phyloP scores from a whole-genome alignment of 2,888 invertebrate genomes.

The Meteorus cinctellus region DNA sequence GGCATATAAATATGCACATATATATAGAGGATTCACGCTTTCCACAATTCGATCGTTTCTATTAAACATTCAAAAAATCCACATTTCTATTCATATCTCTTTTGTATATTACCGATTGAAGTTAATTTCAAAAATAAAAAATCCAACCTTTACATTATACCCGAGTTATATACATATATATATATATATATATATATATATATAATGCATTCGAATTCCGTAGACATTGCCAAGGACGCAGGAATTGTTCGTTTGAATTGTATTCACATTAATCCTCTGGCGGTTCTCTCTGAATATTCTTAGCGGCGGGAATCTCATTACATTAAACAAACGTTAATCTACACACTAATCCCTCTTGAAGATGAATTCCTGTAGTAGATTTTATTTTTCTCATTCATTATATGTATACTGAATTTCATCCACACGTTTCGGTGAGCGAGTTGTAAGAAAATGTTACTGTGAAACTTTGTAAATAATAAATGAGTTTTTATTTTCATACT shows the following conservation, averaged over 20 bases:
- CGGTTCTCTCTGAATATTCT: slow-evolving; percentile 47
- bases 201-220: slow-evolving; percentile 1
- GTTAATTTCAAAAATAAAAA: slow-evolving; percentile 20
- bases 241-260: slow-evolving; percentile 45
- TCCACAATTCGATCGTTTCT: slow-evolving; percentile 14
- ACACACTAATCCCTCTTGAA: slow-evolving; percentile 44
- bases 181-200: background rate
- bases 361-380: slow-evolving; percentile 29
- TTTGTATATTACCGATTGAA: slow-evolving; percentile 11
- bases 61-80: background rate
- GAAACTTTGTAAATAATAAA: too few species aligned
- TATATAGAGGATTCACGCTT: slow-evolving; percentile 31
- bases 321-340: slow-evolving; percentile 51
- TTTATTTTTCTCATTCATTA: slow-evolving; percentile 14
- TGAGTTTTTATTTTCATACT: too few species aligned
- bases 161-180: background rate
- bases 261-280: slow-evolving; percentile 48
- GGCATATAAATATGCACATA: slow-evolving; percentile 47
- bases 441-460: background rate
- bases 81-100: slow-evolving; percentile 1
- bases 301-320: slow-evolving; percentile 45
- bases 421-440: background rate
- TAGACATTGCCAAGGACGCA: background rate
- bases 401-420: background rate
- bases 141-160: too few species aligned